Conservation (phyloP, 1,140 invertebrate species). For the Drosophila novamexicana region DNA sequence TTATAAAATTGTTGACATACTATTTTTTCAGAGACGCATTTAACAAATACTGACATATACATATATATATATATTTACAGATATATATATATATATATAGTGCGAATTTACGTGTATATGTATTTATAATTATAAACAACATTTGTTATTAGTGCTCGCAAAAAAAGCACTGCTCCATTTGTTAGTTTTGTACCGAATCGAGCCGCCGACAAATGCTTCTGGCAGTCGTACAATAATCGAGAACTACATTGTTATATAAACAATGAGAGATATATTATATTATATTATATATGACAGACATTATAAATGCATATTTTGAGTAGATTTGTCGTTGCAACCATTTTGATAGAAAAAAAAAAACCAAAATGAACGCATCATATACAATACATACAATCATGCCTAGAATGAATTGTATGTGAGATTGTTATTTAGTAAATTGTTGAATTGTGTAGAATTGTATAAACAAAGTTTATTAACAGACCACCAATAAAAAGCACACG, state of each 20-base stretch:
- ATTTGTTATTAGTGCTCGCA: constrained; percentile 58
- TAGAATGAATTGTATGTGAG: constrained; percentile 53
- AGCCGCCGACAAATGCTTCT: constrained; percentile 28
- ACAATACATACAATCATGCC: constrained; percentile 33
- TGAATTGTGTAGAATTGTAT: constrained; percentile 73
- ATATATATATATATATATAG: constrained; percentile 51
- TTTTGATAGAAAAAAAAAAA: constrained; percentile 60
- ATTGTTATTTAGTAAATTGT: constrained; percentile 80
- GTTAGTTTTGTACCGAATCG: constrained; percentile 62
- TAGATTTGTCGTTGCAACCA: constrained; percentile 74
- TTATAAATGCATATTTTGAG: constrained; percentile 64
- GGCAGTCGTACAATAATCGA: constrained; percentile 64
- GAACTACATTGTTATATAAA: constrained; percentile 40
- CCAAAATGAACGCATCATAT: constrained; percentile 33
- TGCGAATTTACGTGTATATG: constrained; percentile 48
- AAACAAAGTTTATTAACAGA: constrained; percentile 63
- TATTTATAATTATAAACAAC: constrained; percentile 33
- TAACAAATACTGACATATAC: constrained; percentile 69
- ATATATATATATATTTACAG: constrained; percentile 28
- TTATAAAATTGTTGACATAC: constrained; percentile 39
- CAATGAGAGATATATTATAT: constrained; percentile 10
- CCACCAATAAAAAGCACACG: constrained; percentile 36
- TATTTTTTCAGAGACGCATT: constrained; percentile 80
- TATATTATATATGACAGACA: constrained; percentile 19
- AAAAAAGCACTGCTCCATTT: constrained; percentile 43